Evolutionary conservation across 2,888 invertebrate species (phyloP), one percentile per base, ranked within the genome.

Genomic region (Masnerella sp.): DNA sequence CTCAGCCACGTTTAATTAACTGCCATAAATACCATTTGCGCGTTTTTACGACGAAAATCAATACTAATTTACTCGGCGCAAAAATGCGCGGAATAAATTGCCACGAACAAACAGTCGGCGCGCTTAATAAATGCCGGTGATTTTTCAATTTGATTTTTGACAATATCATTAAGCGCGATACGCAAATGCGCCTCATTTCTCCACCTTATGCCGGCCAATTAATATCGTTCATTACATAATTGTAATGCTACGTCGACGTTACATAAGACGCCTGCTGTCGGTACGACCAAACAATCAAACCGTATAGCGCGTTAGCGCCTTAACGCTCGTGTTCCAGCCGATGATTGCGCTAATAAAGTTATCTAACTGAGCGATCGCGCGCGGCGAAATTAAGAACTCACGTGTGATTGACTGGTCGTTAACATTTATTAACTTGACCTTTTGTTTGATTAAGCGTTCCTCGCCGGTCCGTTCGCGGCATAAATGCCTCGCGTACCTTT

Each of bases 381-480:
- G 40, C 14, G 20, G 32, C 12, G n/a, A 67, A 67, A 58, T 67
- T 67, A 58, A 67, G 56, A 67, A 58, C 58, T 47, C 59, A 40
- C 34, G 20, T 36, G 42, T 59, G 59, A 68, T 68, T 59, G 59
- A 68, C 34, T 59, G 51, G 59, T 59, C 68, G 40, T 68, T 68
- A 67, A 42, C 67, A 58, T 67, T 67, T 67, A 67, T 67, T 67
- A 67, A 58, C 67, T 51, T 67, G 58, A 67, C 67, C 67, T 67
- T 67, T 67, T 42, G 42, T 51, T 49, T 42, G 51, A 58, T 42
- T 43, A 51, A 67, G 42, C 34, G 49, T n/a, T 22, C 43, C 11
- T 18, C 20, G 34, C 17, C 3, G 5, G 30, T 2, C 32, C 22
- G 36, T 38, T 22, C 43, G 12, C 15, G 47, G n/a, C 36, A 17